Evolutionary conservation across 2,113 vertebrate species (phyloP).

Genomic region (Solea solea): DNA sequence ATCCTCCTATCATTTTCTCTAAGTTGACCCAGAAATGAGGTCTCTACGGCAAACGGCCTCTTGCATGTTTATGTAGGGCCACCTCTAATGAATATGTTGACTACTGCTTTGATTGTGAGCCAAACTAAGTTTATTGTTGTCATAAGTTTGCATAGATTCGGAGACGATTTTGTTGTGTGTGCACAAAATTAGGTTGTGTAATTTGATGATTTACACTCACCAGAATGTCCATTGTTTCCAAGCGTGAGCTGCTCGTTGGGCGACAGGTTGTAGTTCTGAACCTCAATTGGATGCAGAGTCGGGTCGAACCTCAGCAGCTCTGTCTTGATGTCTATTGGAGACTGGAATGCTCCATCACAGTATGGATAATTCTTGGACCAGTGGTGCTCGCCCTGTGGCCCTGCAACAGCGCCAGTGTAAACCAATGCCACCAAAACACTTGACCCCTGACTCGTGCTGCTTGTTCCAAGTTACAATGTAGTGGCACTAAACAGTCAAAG

Average conservation of each 20-base stretch:
- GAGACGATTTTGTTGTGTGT: not conserved
- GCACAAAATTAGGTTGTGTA: not conserved
- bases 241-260: conserved; percentile 83
- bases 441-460: not conserved
- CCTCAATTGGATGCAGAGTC: conserved; percentile 83
- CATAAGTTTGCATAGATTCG: conserved; percentile 12
- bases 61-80: conserved; percentile 16
- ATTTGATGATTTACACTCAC: conserved; percentile 76
- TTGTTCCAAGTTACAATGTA: too few species aligned
- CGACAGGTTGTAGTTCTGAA: conserved; percentile 87
- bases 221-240: conserved; percentile 92
- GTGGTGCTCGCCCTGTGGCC: conserved; percentile 84
- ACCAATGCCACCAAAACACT: not conserved
- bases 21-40: conserved; percentile 56
- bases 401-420: conserved; percentile 70
- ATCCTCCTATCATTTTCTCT: conserved; percentile 68
- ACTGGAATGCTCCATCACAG: conserved; percentile 90
- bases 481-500: not conserved
- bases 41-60: conserved; percentile 4
- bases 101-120: conserved; percentile 12
- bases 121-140: conserved; percentile 6
- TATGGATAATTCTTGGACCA: conserved; percentile 88
- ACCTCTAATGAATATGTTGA: conserved; percentile 38
- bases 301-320: conserved; percentile 88
- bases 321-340: conserved; percentile 89